Evolutionary conservation across 2,797 vertebrate species (phyloP).

Genomic region (Poeciliopsis paucimaculata): DNA sequence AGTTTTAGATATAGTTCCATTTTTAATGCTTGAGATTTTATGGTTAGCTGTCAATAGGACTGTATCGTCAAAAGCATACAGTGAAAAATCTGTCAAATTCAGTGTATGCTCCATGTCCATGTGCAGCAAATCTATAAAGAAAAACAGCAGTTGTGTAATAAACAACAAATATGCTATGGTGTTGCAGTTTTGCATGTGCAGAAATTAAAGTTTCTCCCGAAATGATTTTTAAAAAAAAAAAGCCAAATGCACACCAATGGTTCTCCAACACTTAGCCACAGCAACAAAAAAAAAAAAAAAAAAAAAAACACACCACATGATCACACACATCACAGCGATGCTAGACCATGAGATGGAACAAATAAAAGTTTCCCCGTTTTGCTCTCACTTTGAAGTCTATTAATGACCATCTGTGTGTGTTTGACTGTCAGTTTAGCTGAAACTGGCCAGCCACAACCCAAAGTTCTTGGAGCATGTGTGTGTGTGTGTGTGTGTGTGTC

Average conservation of each 20-base stretch:
- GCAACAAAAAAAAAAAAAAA: constrained; percentile 1
- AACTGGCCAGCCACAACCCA: constrained; percentile 58
- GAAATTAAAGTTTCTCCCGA: background rate
- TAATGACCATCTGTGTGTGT: constrained; percentile 67
- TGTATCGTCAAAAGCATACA: background rate
- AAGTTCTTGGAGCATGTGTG: constrained; percentile 52
- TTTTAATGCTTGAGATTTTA: background rate
- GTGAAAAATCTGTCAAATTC: background rate
- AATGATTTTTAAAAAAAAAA: background rate
- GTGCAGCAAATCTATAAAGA: background rate
- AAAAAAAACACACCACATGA: constrained; percentile 27
- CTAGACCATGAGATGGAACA: constrained; percentile 52
- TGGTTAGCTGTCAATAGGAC: background rate
- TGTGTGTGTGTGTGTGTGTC: constrained; percentile 22
- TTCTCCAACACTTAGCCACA: constrained; percentile 22
- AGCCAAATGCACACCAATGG: background rate
- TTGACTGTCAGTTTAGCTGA: constrained; percentile 49
- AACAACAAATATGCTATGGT: background rate
- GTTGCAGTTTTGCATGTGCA: background rate
- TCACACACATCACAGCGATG: constrained; percentile 50
- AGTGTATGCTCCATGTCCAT: too few relatives aligned
- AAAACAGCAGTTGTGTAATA: background rate
- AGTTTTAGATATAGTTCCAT: background rate
- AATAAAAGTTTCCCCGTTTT: constrained; percentile 57
- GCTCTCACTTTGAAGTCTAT: constrained; percentile 62